A percentile compares a stretch with the other conserved stretches of the same genome.
Conservation (phyloP, 2,888 invertebrate species). For the Lamellibrachia columna region DNA sequence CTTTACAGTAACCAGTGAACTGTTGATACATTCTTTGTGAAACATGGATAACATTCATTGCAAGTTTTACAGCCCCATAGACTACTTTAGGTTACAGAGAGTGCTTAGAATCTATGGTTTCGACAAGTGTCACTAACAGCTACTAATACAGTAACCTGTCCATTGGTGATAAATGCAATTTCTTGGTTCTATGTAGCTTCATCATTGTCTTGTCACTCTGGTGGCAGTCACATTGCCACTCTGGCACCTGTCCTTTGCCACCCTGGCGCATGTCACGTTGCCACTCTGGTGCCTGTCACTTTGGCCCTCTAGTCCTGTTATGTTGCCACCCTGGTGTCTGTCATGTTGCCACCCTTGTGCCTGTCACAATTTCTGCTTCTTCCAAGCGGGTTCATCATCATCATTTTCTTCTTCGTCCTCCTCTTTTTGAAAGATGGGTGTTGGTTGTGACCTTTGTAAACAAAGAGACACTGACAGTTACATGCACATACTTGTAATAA, state of each 20-base stretch:
- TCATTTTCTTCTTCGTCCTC: constrained; percentile 54
- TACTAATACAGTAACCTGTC: neutral
- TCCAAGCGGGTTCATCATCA: constrained; percentile 58
- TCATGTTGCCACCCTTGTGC: neutral
- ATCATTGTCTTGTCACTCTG: neutral
- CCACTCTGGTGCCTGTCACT: no score
- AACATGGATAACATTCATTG: neutral
- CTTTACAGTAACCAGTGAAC: neutral
- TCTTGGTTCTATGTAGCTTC: neutral
- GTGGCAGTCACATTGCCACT: neutral
- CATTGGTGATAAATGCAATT: neutral
- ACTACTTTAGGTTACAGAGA: neutral
- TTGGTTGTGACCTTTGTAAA: constrained; percentile 78
- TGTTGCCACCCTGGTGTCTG: neutral
- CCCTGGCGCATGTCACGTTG: no score
- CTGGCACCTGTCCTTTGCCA: neutral
- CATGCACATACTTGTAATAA: no score
- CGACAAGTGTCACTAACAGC: neutral
- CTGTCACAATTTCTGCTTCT: constrained; percentile 72
- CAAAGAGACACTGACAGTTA: neutral
- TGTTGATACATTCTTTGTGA: neutral
- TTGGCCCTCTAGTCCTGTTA: no score
- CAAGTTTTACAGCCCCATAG: neutral
- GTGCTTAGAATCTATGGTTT: neutral
- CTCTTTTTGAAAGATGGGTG: constrained; percentile 76